Percentiles rank a stretch among this genome's conserved stretches.
Evolutionary conservation across 1,140 invertebrate genomes (phyloP).

Genomic region (Scaptomyza montana): DNA sequence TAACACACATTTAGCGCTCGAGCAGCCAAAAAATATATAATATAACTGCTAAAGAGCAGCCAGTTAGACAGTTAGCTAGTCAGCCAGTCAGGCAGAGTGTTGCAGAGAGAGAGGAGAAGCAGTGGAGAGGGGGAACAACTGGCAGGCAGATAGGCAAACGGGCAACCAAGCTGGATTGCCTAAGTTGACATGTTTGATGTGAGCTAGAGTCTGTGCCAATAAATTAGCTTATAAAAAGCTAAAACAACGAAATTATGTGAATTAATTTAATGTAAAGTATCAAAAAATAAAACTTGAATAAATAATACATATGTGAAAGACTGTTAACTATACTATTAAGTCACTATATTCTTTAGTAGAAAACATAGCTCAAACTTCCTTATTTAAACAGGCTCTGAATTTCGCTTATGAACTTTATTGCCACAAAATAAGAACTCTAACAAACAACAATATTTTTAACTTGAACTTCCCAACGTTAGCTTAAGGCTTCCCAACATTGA

Average conservation of each 20-base stretch:
- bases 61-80: conserved; percentile 44
- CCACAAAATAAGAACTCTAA: too few species aligned
- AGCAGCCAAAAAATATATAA: conserved; percentile 64
- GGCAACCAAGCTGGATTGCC: conserved; percentile 40
- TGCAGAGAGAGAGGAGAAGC: neutral
- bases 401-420: too few species aligned
- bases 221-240: conserved; percentile 13
- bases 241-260: neutral
- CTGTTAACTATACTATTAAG: too few species aligned
- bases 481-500: too few species aligned
- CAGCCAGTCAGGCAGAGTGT: conserved; percentile 22
- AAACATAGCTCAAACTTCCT: too few species aligned
- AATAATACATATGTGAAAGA: neutral
- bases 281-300: neutral
- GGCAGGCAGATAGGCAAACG: conserved; percentile 26
- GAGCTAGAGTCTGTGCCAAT: conserved; percentile 12
- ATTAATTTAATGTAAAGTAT: too few species aligned
- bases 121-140: neutral
- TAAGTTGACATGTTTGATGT: conserved; percentile 21
- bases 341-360: too few species aligned
- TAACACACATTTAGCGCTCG: conserved; percentile 78
- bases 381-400: too few species aligned
- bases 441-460: too few species aligned
- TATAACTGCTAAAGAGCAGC: conserved; percentile 47
- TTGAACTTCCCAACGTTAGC: too few species aligned